Base-by-base conservation (phyloP, 1,140 invertebrate genomes). In the Macrotrachela quadricornifera region DNA sequence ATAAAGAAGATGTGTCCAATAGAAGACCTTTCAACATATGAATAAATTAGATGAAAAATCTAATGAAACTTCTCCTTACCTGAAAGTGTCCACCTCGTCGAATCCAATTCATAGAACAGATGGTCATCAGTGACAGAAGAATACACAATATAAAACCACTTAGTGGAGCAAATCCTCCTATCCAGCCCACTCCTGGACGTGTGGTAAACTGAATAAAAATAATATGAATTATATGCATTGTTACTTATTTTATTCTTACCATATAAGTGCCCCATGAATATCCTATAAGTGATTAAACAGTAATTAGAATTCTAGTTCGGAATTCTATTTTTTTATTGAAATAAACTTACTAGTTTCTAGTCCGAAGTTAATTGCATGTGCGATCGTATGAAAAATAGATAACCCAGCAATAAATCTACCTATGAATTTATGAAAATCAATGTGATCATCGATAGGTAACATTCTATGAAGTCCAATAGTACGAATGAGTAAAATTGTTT, bases 21-120 rank as follows among this genome's bases (percentile, higher is more conserved):
- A 92, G 63, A 95, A 95, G 18, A 92, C 75, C 83, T 87, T 46
- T n/a, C n/a, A n/a, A n/a, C n/a, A n/a, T n/a, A n/a, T n/a, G n/a
- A n/a, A n/a, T n/a, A n/a, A n/a, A n/a, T n/a, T n/a, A n/a, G n/a
- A n/a, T n/a, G n/a, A n/a, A n/a, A n/a, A n/a, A n/a, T n/a, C n/a
- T n/a, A n/a, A n/a, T n/a, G n/a, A n/a, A n/a, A n/a, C n/a, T n/a
- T n/a, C n/a, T 12, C 12, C n/a, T 42, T 12, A 85, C 83, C 78
- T 92, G 84, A 66, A 92, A 94, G 60, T 80, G 81, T 15, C 87
- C 87, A 36, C 80, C 80, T 54, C 84, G 73, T 49, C 87, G 71
- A 0, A 92, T 81, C 63, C 83, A 85, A 0, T 83, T 77, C 65
- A 87, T 77, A 0, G 85, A 87, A 62, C 83, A 85, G 0, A 83